Conservation (phyloP, 1,140 invertebrate species). For the Coptotermes formosanus region DNA sequence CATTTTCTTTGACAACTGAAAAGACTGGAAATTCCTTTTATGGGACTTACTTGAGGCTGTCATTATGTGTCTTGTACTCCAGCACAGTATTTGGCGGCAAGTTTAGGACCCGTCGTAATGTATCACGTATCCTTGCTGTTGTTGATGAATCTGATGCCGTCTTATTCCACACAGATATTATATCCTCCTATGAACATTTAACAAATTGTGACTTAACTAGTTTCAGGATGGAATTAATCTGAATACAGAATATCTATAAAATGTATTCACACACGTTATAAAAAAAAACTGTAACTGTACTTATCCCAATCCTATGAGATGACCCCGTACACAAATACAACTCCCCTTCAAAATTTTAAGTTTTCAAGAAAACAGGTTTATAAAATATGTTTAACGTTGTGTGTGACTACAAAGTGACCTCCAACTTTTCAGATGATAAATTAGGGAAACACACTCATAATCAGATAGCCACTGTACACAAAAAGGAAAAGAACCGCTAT, state of each 20-base stretch:
- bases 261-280: background rate
- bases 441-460: no score
- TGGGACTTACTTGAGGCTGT: conserved; percentile 68
- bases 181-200: conserved; percentile 77
- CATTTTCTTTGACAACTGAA: no score
- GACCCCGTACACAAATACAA: no score
- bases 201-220: background rate
- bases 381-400: no score
- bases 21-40: background rate
- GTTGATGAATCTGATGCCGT: conserved; percentile 85
- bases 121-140: conserved; percentile 90
- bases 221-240: background rate
- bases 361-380: no score
- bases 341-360: no score
- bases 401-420: no score
- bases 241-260: background rate
- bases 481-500: no score
- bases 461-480: no score
- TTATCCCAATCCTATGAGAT: background rate
- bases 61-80: conserved; percentile 95
- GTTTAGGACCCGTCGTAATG: conserved; percentile 89
- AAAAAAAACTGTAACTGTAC: background rate
- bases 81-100: conserved; percentile 88
- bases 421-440: no score
- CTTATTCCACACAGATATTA: conserved; percentile 97